Evolutionary conservation across 2,888 invertebrate species (phyloP), one percentile per base, ranked within the genome.

Genomic region (Chalcosyrphus nemorum): DNA sequence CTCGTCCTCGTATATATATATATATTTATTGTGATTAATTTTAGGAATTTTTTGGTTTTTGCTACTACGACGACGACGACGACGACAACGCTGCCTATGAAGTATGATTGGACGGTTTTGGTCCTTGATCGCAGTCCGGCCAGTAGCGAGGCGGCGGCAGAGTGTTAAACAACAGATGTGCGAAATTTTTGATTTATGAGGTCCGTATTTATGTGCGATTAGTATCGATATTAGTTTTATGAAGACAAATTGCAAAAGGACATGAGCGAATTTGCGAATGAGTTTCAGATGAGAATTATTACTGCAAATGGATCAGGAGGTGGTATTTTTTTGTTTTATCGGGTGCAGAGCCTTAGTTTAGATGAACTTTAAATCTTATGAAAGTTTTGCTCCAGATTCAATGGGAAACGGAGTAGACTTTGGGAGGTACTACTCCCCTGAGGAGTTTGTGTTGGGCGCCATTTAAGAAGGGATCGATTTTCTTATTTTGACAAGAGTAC

Each of bases 21-120:
- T 71, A 52, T 63, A 41, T 68, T 72, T 66, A 82, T 82, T 72
- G 71, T 77, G 82, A 82, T 77, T 72, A 82, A 82, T 82, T 77
- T 77, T 66, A 68, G 66, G 72, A 61, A 66, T 68, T 61, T 61
- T 77, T 72, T 78, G 65, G 72, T 29, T 45, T 65, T 47, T 59
- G 43, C 66, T 68, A 29, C 41, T 24, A 59, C 15, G 15, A n/a
- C 41, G 61, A 24, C 24, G 24, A 4, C 43, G n/a, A n/a, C n/a
- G n/a, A n/a, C n/a, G n/a, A n/a, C 43, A 29, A 13, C 19, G 15
- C 7, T 29, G 61, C 27, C 32, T 65, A 52, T 77, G 50, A 47
- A 50, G 47, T 65, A 56, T 78, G 72, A 72, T 77, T 61, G 54
- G 59, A 1, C 15, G 35, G 27, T 52, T 65, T 52, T 61, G 21